phyloP scores from a whole-genome alignment of 1,140 invertebrate species.

The Lamellibrachia luymesi region DNA sequence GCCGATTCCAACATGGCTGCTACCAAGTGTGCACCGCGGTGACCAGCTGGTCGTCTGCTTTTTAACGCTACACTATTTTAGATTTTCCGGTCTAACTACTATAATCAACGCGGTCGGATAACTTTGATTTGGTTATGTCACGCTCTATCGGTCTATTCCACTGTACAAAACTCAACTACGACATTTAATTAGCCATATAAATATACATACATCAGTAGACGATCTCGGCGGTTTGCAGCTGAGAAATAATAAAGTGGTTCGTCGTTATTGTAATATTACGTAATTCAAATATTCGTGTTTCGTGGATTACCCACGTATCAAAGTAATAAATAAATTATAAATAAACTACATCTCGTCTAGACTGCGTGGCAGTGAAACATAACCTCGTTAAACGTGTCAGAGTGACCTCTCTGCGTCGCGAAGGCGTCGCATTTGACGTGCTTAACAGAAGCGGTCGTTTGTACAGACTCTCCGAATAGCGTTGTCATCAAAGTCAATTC shows the following conservation, averaged over 20 bases:
- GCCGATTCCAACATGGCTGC: neutral
- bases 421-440: neutral
- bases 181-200: neutral
- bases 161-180: slow-evolving; percentile 4
- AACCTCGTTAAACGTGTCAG: neutral
- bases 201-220: neutral
- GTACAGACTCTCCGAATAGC: neutral
- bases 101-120: neutral
- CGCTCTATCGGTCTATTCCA: neutral
- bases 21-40: neutral
- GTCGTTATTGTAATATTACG: neutral
- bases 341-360: neutral
- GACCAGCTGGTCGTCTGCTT: neutral
- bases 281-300: neutral
- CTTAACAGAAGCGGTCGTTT: neutral
- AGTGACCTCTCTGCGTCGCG: neutral
- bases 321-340: slow-evolving; percentile 3
- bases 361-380: neutral
- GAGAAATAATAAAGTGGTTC: neutral
- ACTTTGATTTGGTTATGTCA: neutral
- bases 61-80: neutral
- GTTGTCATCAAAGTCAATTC: neutral
- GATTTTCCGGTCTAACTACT: neutral
- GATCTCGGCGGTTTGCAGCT: neutral
- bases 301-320: neutral